phyloP scores from a whole-genome alignment of 2,888 invertebrate genomes.

The Plebejus melissa region DNA sequence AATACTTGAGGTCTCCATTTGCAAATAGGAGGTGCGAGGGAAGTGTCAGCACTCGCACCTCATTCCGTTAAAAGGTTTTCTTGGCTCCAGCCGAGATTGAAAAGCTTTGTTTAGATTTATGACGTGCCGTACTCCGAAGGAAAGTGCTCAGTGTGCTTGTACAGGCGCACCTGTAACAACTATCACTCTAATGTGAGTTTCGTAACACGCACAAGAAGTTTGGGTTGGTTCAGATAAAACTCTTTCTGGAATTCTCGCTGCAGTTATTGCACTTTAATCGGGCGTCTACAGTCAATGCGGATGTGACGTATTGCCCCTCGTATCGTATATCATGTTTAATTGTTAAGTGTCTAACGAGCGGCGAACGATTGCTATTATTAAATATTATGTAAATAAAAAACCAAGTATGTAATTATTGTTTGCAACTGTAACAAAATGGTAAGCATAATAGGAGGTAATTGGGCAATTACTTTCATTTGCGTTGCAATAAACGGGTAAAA shows the following conservation, averaged over 20 bases:
- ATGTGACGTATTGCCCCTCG: slow-evolving; percentile 1
- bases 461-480: slow-evolving; percentile 9
- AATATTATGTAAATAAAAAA: slow-evolving; percentile 11
- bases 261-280: neutral
- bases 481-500: slow-evolving; percentile 4
- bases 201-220: slow-evolving; percentile 3
- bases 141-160: neutral
- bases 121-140: slow-evolving; percentile 5
- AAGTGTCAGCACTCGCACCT: no score
- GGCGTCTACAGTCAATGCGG: slow-evolving; percentile 1
- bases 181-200: neutral
- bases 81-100: slow-evolving; percentile 18
- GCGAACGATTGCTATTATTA: neutral
- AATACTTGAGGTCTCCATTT: slow-evolving; percentile 17
- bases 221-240: neutral
- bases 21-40: no score
- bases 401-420: neutral
- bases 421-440: neutral
- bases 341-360: neutral
- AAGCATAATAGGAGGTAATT: slow-evolving; percentile 12
- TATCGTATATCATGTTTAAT: neutral
- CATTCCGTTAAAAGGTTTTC: slow-evolving; percentile 22
- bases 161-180: slow-evolving; percentile 16
- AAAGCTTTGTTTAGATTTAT: slow-evolving; percentile 24
- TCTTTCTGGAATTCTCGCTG: neutral